Evolutionary conservation across 2,113 vertebrate species (phyloP).

Genomic region (Paralichthys olivaceus): DNA sequence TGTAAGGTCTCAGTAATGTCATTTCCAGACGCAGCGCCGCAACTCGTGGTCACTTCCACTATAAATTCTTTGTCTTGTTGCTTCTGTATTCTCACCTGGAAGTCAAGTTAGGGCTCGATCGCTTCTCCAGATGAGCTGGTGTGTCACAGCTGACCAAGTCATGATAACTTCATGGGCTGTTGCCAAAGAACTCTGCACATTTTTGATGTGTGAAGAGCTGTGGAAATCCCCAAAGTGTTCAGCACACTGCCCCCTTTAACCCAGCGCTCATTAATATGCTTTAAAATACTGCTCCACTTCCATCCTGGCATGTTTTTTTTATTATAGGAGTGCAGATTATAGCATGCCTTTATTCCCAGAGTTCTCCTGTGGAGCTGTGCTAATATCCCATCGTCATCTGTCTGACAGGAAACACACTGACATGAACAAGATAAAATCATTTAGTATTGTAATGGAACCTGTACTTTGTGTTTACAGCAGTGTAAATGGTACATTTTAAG

Average conservation of each 20-base stretch:
- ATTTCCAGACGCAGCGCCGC: constrained; percentile 60
- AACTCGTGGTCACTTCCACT: constrained; percentile 56
- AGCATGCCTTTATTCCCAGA: constrained; percentile 8
- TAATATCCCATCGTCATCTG: background rate
- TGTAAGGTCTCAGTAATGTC: constrained; percentile 40
- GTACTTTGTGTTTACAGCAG: background rate
- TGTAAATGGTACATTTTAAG: constrained; percentile 2
- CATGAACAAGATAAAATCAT: background rate
- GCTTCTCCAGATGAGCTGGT: constrained; percentile 76
- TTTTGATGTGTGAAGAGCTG: constrained; percentile 37
- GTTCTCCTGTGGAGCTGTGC: constrained; percentile 17
- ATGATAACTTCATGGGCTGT: constrained; percentile 54
- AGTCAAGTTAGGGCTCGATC: constrained; percentile 51
- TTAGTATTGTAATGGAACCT: background rate
- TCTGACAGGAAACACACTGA: background rate
- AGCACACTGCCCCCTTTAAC: constrained; percentile 41
- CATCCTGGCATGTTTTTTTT: constrained; percentile 40
- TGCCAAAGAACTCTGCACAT: constrained; percentile 41
- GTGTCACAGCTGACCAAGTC: constrained; percentile 56
- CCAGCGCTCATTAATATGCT: constrained; percentile 49
- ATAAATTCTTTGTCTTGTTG: constrained; percentile 67
- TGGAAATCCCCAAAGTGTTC: constrained; percentile 28
- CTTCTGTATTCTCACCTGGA: constrained; percentile 56
- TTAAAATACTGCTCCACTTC: constrained; percentile 31
- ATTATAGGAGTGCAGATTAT: constrained; percentile 28